Evolutionary conservation across 2,113 vertebrate genomes (phyloP).

Genomic region (Vireo altiloquus): DNA sequence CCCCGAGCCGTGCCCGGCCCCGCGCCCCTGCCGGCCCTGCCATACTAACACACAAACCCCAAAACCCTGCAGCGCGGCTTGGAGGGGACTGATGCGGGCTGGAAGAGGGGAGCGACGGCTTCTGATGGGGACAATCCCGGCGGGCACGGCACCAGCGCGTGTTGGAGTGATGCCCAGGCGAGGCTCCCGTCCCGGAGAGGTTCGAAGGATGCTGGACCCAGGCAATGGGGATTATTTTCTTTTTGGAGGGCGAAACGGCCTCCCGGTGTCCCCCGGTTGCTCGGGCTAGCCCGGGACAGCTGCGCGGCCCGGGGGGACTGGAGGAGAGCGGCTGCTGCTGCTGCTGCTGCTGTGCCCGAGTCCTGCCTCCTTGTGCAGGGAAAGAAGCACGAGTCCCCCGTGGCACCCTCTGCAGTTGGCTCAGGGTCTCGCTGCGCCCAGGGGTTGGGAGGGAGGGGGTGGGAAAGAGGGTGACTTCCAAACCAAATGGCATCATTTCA

Average conservation of each 20-base stretch:
- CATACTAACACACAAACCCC: fast-evolving
- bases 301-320: not conserved
- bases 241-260: not conserved
- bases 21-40: not conserved
- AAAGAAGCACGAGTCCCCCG: not conserved
- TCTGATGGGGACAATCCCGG: not conserved
- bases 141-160: not conserved
- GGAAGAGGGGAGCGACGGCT: not conserved
- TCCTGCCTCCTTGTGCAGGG: not conserved
- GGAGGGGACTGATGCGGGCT: fast-evolving
- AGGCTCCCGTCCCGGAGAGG: not conserved
- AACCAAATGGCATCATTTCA: not conserved
- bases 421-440: not conserved
- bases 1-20: not conserved
- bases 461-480: not conserved
- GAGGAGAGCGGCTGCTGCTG: not conserved
- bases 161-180: fast-evolving
- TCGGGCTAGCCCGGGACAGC: not conserved
- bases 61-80: not conserved
- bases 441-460: too few species aligned
- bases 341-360: not conserved
- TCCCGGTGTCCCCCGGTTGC: fast-evolving
- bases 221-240: not conserved
- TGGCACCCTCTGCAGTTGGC: not conserved
- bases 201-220: not conserved